Percentiles rank a stretch among this genome's conserved stretches.
These are phyloP conservation scores for Trichosurus vulpecula DNA, from an alignment of 2,797 vertebrate species.

Conservation along the genomic window DNA sequence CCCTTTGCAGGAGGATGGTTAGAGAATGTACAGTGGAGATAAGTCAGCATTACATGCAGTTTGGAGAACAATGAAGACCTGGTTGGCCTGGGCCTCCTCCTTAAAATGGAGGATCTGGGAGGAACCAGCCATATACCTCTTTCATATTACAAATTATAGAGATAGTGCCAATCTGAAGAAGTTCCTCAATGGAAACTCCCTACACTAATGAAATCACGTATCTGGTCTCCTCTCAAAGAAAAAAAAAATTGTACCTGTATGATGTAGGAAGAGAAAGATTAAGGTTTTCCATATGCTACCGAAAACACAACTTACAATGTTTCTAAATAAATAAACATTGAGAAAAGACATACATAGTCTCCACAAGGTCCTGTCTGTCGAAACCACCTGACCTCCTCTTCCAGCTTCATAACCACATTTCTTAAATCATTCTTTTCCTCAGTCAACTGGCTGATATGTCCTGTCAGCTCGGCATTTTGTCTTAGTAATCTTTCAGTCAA, in stretches of 20 bases:
- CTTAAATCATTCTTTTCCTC: conserved; percentile 97
- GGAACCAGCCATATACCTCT: not conserved
- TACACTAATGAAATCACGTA: not conserved
- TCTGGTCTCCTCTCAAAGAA: not conserved
- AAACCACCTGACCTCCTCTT: conserved; percentile 90
- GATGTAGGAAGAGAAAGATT: not conserved
- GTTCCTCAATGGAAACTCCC: not conserved
- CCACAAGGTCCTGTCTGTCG: conserved; percentile 83
- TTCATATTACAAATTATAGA: not conserved
- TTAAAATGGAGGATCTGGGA: not conserved
- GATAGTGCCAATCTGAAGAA: not conserved
- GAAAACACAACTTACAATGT: not conserved
- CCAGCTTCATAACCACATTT: conserved; percentile 90
- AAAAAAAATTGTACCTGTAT: not conserved
- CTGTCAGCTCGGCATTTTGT: conserved; percentile 96
- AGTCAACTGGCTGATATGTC: conserved; percentile 94
- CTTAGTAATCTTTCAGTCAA: conserved; percentile 93
- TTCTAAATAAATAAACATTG: not conserved
- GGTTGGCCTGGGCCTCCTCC: not conserved
- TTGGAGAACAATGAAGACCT: not conserved
- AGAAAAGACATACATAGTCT: conserved; percentile 82
- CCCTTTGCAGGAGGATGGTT: no score
- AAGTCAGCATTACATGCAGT: no score
- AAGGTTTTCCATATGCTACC: not conserved
- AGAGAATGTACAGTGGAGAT: not conserved